Conservation (phyloP, 2,113 vertebrate genomes). For the Phaethornis superciliosus region DNA sequence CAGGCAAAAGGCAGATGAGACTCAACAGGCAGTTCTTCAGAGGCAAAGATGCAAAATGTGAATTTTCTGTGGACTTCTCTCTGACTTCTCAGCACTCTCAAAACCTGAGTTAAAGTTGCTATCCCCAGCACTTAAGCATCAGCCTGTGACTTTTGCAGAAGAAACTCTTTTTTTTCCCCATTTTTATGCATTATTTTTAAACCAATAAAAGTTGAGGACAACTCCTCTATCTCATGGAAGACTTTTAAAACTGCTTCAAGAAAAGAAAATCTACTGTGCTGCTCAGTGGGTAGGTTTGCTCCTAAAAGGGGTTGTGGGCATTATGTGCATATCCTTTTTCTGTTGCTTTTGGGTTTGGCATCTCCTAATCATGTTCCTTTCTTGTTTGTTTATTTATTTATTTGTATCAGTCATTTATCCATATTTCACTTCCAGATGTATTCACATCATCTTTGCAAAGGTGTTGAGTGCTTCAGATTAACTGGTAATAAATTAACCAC, state of each 20-base stretch:
- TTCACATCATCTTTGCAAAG: background rate
- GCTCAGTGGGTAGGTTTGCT: background rate
- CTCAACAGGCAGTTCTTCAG: background rate
- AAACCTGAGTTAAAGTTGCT: background rate
- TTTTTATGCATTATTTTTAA: background rate
- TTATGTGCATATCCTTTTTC: background rate
- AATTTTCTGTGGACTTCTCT: background rate
- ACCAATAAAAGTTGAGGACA: background rate
- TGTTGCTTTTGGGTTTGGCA: background rate
- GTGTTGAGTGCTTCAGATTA: background rate
- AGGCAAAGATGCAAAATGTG: background rate
- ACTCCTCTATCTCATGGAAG: background rate
- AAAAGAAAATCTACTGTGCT: background rate
- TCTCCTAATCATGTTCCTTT: background rate
- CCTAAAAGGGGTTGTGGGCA: background rate
- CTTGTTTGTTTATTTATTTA: background rate
- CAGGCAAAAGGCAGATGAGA: background rate
- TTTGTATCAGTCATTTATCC: background rate
- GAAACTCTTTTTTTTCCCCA: background rate
- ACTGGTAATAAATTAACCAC: constrained; percentile 10
- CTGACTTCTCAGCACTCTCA: background rate
- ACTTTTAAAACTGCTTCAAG: background rate
- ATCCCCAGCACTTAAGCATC: background rate
- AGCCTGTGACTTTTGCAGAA: background rate
- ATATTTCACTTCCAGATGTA: background rate